Evolutionary conservation across 2,113 vertebrate species (phyloP).

Genomic region (Coptodon bakossiorum): DNA sequence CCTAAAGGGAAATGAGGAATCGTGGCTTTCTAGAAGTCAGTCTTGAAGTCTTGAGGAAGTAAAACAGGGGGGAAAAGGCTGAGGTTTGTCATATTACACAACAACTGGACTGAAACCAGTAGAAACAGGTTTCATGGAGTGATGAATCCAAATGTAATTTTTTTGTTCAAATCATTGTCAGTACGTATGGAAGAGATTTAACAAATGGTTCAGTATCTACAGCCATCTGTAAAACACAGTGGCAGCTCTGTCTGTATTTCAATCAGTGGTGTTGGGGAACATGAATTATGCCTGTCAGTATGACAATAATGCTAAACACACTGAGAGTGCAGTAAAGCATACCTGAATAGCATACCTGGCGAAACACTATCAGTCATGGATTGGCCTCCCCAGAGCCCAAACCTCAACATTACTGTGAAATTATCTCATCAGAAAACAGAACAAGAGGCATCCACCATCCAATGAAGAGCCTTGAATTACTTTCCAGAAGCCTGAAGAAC

Average conservation of each 20-base stretch:
- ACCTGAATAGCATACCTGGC: not conserved
- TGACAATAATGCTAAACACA: not conserved
- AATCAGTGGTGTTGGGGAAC: fast-evolving
- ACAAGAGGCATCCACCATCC: not conserved
- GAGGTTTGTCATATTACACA: not conserved
- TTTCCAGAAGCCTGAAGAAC: not conserved
- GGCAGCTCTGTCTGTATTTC: not conserved
- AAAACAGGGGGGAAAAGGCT: not conserved
- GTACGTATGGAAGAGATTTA: not conserved
- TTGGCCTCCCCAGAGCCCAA: not conserved
- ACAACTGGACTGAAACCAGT: not conserved
- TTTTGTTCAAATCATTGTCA: not conserved
- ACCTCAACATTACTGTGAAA: not conserved
- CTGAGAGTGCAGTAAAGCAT: not conserved
- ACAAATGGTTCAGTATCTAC: not conserved
- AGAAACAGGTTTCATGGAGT: not conserved
- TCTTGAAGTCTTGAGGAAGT: not conserved
- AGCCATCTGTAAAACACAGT: not conserved
- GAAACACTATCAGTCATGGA: not conserved
- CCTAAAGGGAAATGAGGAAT: not conserved
- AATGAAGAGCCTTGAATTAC: not conserved
- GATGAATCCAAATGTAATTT: not conserved
- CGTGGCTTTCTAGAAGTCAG: not conserved
- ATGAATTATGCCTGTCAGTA: not conserved
- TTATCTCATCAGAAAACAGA: not conserved